Evolutionary conservation across 2,797 vertebrate genomes (phyloP).

Genomic region (Gastrophryne carolinensis): DNA sequence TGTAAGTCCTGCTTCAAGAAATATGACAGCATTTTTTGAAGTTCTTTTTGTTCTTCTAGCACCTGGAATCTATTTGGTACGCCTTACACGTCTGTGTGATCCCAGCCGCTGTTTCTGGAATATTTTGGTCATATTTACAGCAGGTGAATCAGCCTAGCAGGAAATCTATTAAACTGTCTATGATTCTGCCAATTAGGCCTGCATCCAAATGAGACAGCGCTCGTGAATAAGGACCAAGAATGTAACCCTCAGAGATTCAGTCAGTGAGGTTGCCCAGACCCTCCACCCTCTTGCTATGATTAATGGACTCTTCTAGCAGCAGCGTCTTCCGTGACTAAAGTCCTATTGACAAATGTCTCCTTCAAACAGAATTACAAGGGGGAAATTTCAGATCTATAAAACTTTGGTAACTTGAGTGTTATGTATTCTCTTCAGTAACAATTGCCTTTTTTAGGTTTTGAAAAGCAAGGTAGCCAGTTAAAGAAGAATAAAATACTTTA

Average conservation of each 20-base stretch:
- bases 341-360: background rate
- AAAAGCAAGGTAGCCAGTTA: too few relatives aligned
- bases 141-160: conserved; percentile 24
- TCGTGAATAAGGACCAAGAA: background rate
- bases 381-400: too few relatives aligned
- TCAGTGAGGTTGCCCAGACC: background rate
- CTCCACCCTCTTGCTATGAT: background rate
- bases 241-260: background rate
- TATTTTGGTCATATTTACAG: background rate
- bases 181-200: background rate
- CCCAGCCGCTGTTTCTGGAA: conserved; percentile 5
- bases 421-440: background rate
- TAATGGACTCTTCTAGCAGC: background rate
- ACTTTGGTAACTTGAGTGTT: too few relatives aligned
- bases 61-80: background rate
- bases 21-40: background rate
- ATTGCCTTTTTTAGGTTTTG: too few relatives aligned
- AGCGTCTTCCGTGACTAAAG: conserved; percentile 26
- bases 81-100: background rate
- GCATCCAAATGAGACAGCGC: background rate
- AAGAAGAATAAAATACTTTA: too few relatives aligned
- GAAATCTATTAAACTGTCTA: background rate
- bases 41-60: background rate
- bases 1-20: too few relatives aligned
- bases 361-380: background rate